Evolutionary conservation across 2,113 vertebrate species (phyloP).

Genomic region (Albula goreensis): DNA sequence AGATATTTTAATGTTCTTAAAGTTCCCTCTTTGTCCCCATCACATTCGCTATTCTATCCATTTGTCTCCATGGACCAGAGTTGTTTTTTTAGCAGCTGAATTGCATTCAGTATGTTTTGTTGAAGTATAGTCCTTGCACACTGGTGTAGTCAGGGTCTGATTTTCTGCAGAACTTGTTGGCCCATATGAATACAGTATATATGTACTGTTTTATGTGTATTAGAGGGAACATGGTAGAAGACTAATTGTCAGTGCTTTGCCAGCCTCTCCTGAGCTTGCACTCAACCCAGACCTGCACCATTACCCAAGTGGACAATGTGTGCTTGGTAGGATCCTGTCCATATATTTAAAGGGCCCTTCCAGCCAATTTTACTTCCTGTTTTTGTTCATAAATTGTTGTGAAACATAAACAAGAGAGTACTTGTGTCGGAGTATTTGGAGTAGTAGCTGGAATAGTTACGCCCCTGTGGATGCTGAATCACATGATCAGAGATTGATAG

Average conservation of each 20-base stretch:
- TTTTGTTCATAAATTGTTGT: background rate
- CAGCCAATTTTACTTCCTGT: conserved; percentile 1
- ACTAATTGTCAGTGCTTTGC: background rate
- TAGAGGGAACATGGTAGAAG: background rate
- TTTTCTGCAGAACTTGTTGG: background rate
- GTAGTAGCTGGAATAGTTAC: too few relatives aligned
- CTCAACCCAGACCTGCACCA: background rate
- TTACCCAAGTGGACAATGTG: background rate
- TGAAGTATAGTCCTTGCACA: too few relatives aligned
- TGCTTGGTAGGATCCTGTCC: background rate
- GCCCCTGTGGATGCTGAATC: too few relatives aligned
- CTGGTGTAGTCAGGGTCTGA: too few relatives aligned
- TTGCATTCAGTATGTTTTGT: too few relatives aligned
- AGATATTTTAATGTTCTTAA: background rate
- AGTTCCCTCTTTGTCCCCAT: background rate
- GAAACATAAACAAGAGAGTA: too few relatives aligned
- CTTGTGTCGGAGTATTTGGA: too few relatives aligned
- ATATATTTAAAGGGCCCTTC: conserved; percentile 16
- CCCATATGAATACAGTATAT: background rate
- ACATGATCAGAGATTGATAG: too few relatives aligned
- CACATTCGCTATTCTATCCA: background rate
- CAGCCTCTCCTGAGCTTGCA: background rate
- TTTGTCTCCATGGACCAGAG: background rate
- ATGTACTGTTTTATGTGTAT: background rate
- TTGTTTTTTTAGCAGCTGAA: background rate